Evolutionary conservation across 2,888 invertebrate species (phyloP).

Genomic region (Vesta saturnalis): DNA sequence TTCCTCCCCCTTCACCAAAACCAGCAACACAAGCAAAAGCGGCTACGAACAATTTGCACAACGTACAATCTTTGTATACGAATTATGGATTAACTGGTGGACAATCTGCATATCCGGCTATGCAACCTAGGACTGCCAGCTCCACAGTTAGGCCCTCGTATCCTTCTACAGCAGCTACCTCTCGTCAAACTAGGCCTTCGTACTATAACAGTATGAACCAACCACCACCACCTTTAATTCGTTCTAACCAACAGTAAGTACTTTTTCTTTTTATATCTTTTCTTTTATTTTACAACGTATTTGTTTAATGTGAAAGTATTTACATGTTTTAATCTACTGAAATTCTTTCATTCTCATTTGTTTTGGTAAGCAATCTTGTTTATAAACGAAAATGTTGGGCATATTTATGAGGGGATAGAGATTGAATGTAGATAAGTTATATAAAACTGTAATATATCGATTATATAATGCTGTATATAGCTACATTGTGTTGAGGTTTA

Average conservation of each 20-base stretch:
- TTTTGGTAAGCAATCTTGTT: too few species aligned
- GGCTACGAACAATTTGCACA: slow-evolving; percentile 53
- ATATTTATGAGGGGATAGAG: too few species aligned
- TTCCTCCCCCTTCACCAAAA: slow-evolving; percentile 58
- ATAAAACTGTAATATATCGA: too few species aligned
- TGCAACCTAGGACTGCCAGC: slow-evolving; percentile 53
- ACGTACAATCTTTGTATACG: slow-evolving; percentile 52
- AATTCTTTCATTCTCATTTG: too few species aligned
- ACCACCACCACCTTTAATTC: slow-evolving; percentile 66
- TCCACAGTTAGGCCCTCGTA: slow-evolving; percentile 56
- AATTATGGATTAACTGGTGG: slow-evolving; percentile 51
- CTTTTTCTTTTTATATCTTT: background rate
- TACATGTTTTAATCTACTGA: too few species aligned
- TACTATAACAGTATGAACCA: slow-evolving; percentile 54
- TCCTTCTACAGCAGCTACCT: slow-evolving; percentile 57
- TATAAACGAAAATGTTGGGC: too few species aligned
- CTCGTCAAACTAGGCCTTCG: slow-evolving; percentile 53
- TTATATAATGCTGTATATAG: too few species aligned
- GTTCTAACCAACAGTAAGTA: slow-evolving; percentile 53
- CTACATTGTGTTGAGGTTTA: too few species aligned
- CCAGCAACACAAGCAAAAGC: slow-evolving; percentile 59
- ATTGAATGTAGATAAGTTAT: too few species aligned
- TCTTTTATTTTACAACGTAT: background rate
- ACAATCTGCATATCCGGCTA: slow-evolving; percentile 52
- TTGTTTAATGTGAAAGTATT: too few species aligned